Evolutionary conservation across 2,888 invertebrate genomes (phyloP).

Genomic region (Clepsis dumicolana): DNA sequence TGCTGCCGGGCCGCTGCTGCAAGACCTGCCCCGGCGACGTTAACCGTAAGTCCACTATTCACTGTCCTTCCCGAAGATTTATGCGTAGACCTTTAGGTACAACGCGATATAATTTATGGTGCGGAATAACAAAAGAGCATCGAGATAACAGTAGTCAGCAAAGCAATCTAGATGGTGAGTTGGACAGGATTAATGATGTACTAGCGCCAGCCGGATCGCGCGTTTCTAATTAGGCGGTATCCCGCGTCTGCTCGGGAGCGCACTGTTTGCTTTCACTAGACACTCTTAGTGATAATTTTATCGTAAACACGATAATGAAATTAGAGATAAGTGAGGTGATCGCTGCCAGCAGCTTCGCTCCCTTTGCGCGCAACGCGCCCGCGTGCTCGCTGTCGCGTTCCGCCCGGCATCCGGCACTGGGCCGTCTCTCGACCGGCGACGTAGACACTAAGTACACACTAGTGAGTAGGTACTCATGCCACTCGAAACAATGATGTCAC

Average conservation of each 20-base stretch:
- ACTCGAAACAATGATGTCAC: constrained; percentile 69
- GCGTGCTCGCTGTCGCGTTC: constrained; percentile 20
- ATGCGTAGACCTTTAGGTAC: constrained; percentile 32
- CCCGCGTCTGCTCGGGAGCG: constrained; percentile 44
- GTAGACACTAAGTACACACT: not conserved
- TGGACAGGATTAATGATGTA: constrained; percentile 58
- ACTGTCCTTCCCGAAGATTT: constrained; percentile 33
- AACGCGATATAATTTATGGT: constrained; percentile 36
- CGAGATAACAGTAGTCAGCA: constrained; percentile 54
- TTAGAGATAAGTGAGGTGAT: constrained; percentile 58
- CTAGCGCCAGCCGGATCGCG: constrained; percentile 44
- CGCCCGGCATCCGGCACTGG: constrained; percentile 11
- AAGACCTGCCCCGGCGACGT: constrained; percentile 95
- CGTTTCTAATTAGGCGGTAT: constrained; percentile 51
- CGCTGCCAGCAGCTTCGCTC: constrained; percentile 46
- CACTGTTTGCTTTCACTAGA: constrained; percentile 47
- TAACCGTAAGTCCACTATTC: constrained; percentile 86
- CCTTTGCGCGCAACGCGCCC: constrained; percentile 17
- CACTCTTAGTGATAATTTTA: constrained; percentile 54
- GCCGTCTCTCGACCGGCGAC: not conserved
- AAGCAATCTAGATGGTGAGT: constrained; percentile 55
- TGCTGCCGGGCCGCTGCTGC: constrained; percentile 95
- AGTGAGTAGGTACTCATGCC: not conserved
- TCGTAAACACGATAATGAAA: constrained; percentile 59
- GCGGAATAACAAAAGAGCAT: constrained; percentile 58